Evolutionary conservation across 2,888 invertebrate genomes (phyloP), one percentile per base, ranked within the genome.

Genomic region (Ochropleura plecta): DNA sequence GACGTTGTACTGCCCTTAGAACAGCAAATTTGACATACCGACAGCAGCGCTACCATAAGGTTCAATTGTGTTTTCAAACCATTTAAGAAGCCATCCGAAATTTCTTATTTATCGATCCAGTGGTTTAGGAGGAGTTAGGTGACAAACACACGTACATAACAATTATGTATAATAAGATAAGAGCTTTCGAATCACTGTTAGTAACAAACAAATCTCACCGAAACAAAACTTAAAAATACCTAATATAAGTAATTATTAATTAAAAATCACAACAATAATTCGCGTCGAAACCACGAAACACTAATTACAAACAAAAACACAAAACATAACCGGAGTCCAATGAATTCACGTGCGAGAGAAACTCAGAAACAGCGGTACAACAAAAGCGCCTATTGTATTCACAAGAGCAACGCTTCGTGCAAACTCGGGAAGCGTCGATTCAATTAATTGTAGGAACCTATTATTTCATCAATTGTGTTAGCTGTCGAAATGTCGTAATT

Each of bases 371-470:
- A 65, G 18, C 62, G 42, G 65, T 57, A 18, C 40, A 67, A 86
- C 82, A 86, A 86, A 73, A 79, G 82, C 70, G 73, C 68, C 69
- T 79, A 79, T 78, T 81, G 76, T 76, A 51, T 68, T 78, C 55
- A 53, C 69, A 79, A 84, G 82, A 74, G 81, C 84, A 70, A 79
- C 73, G 73, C 76, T 73, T 76, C 77, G 67, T 69, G 60, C 69
- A 65, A 81, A 77, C 84, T 82, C 73, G 70, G 55, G 42, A 76
- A 80, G 73, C 76, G 79, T 65, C 82, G 76, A 80, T 82, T 82
- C 69, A 84, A 85, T 86, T 85, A 87, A 81, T 84, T 78, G 74
- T 70, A 72, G 49, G 76, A 30, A 67, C 78, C 70, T 60, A 76
- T 79, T 75, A 79, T 80, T 70, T 74, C 77, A 80, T 74, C 70